Conservation (phyloP, 1,140 invertebrate species). For the Probaryconus sp. region DNA sequence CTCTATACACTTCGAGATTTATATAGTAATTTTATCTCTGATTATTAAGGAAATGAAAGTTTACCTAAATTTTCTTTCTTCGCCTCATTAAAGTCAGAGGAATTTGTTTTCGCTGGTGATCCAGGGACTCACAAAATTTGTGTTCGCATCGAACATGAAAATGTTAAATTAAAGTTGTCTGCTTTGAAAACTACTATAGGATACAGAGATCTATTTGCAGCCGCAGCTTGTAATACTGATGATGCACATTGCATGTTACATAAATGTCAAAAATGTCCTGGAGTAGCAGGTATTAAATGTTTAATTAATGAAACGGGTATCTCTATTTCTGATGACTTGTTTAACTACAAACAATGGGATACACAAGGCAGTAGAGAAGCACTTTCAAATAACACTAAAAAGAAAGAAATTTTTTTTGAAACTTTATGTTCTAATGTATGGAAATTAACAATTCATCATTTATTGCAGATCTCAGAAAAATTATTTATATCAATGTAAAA, state of each 20-base stretch:
- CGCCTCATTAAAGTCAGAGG: conserved; percentile 25
- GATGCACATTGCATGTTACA: conserved; percentile 19
- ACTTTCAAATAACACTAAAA: background rate
- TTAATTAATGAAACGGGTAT: background rate
- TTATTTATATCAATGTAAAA: conserved; percentile 38
- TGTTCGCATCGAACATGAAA: conserved; percentile 39
- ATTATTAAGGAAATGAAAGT: conserved; percentile 9
- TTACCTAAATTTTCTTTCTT: conserved; percentile 40
- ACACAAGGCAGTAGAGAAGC: conserved; percentile 9
- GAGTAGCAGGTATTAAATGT: background rate
- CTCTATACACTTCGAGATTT: conserved; percentile 12
- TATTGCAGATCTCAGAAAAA: conserved; percentile 33
- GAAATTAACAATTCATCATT: conserved; percentile 15
- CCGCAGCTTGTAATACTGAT: conserved; percentile 19
- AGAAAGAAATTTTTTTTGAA: background rate
- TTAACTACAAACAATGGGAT: conserved; percentile 1
- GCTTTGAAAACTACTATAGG: conserved; percentile 3
- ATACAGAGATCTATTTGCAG: conserved; percentile 12
- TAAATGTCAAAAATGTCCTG: conserved; percentile 24
- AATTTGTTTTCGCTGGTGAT: conserved; percentile 34
- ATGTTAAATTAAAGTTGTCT: conserved; percentile 39
- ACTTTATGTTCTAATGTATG: conserved; percentile 11
- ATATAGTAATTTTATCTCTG: conserved; percentile 18
- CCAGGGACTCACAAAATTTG: conserved; percentile 39
- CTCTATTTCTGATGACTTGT: background rate